Conservation (phyloP, 2,113 vertebrate genomes). For the Pseudopipra pipra region DNA sequence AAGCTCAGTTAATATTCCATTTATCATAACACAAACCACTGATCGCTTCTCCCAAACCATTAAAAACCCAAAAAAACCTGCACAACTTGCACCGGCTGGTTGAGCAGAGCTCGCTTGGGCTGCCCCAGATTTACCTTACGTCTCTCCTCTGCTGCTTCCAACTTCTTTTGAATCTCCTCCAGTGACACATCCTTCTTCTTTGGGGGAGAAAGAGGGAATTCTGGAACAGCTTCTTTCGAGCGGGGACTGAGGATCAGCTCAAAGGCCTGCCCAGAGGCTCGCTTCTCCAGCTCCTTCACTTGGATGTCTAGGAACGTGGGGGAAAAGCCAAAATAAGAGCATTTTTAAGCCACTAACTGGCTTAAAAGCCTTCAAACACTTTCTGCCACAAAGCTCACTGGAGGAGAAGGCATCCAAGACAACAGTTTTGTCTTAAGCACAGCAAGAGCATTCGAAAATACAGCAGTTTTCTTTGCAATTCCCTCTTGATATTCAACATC, state of each 20-base stretch:
- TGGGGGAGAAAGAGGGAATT: conserved; percentile 87
- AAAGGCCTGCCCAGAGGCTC: conserved; percentile 94
- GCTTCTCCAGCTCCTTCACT: conserved; percentile 93
- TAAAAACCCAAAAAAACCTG: neutral
- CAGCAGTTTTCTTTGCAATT: neutral
- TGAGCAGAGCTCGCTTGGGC: neutral
- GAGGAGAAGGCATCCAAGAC: neutral
- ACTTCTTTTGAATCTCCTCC: conserved; percentile 93
- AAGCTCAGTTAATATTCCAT: neutral
- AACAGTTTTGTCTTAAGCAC: neutral
- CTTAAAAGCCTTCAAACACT: neutral
- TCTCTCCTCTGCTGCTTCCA: conserved; percentile 93
- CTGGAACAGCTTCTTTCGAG: conserved; percentile 84
- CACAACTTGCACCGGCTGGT: rapidly evolving
- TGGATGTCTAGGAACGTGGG: conserved; percentile 78
- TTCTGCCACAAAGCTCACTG: neutral
- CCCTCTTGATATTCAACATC: rapidly evolving
- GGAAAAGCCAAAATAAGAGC: rapidly evolving
- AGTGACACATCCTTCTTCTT: conserved; percentile 92
- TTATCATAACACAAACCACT: neutral
- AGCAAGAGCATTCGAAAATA: rapidly evolving
- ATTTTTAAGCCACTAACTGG: neutral
- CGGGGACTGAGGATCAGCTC: conserved; percentile 91
- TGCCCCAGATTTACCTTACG: conserved; percentile 82
- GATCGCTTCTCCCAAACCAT: neutral